Conservation (phyloP, 2,113 vertebrate species). For the Vulpes lagopus region DNA sequence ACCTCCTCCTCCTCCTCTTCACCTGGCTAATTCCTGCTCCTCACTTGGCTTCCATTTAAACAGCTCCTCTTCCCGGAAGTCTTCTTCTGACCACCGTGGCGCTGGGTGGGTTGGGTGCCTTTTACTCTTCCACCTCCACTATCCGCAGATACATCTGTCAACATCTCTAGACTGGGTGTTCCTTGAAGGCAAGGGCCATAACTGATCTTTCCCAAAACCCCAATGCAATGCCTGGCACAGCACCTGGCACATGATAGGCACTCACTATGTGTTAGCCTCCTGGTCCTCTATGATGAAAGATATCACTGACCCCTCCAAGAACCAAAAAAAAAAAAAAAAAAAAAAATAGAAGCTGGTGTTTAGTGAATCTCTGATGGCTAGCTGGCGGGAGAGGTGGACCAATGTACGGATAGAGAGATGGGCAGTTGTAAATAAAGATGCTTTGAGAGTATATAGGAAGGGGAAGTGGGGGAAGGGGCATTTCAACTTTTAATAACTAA, state of each 20-base stretch:
- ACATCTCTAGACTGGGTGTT: neutral
- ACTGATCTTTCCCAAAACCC: neutral
- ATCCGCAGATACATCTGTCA: neutral
- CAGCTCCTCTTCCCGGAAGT: neutral
- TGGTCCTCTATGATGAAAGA: neutral
- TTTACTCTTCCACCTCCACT: neutral
- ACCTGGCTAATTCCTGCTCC: neutral
- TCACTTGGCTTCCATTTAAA: neutral
- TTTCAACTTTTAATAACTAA: neutral
- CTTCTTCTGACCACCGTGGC: neutral
- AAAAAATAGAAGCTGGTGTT: neutral
- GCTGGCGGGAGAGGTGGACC: neutral
- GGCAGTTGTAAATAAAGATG: neutral
- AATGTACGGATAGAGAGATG: neutral
- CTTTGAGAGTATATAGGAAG: neutral
- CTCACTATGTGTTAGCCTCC: neutral
- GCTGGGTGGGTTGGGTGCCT: neutral
- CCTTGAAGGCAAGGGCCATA: neutral
- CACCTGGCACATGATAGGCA: neutral
- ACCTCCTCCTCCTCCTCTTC: neutral
- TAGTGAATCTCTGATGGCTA: neutral
- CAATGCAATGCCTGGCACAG: neutral
- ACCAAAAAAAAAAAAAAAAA: neutral
- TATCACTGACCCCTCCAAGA: neutral
- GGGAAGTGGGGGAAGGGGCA: no score